Conservation (phyloP, 2,797 vertebrate genomes). For the Hozukius guyotensis region DNA sequence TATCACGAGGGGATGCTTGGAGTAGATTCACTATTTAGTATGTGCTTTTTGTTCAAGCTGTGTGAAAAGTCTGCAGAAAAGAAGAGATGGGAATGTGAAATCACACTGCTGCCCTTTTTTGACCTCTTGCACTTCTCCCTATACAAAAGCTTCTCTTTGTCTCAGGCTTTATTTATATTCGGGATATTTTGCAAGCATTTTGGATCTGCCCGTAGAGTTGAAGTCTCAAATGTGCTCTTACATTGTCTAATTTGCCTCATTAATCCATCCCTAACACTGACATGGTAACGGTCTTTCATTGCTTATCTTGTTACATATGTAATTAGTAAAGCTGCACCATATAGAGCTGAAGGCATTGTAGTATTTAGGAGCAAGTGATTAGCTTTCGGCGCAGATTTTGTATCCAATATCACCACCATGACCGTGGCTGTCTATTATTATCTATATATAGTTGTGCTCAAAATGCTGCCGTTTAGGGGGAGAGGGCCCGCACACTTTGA, state of each 20-base stretch:
- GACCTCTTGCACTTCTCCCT: not conserved
- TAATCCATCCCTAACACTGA: not conserved
- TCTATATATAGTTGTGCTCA: not conserved
- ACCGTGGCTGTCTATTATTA: not conserved
- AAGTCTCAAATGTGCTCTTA: not conserved
- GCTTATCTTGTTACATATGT: constrained; percentile 1
- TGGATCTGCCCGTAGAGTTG: not conserved
- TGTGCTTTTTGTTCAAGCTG: constrained; percentile 5
- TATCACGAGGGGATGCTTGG: not conserved
- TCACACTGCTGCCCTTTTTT: not conserved
- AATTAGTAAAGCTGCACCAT: not conserved
- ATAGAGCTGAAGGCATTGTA: not conserved
- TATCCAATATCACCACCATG: constrained; percentile 3
- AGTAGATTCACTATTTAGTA: constrained; percentile 6
- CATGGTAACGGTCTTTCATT: not conserved
- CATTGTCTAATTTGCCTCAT: not conserved
- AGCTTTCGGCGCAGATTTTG: not conserved
- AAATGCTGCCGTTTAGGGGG: too few species aligned
- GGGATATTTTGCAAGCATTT: not conserved
- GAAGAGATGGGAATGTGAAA: constrained; percentile 3
- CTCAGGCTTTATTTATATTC: not conserved
- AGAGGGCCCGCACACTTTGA: too few species aligned
- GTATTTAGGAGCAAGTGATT: not conserved
- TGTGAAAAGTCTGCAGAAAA: not conserved
- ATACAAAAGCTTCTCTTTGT: not conserved